Conservation (phyloP, 2,113 vertebrate genomes). For the Laticauda colubrina region DNA sequence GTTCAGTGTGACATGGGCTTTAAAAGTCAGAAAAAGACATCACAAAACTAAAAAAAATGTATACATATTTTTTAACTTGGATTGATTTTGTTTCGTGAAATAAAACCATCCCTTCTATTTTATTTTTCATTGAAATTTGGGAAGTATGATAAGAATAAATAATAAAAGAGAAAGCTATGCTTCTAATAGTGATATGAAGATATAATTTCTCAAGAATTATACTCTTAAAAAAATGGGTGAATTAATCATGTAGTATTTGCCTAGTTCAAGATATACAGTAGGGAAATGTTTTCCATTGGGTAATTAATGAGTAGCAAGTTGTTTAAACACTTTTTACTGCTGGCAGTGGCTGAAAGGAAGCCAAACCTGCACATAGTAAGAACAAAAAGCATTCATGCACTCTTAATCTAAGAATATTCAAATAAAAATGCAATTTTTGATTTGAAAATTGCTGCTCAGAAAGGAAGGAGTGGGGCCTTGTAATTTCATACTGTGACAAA, state of each 20-base stretch:
- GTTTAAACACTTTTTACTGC: conserved; percentile 68
- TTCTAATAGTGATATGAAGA: conserved; percentile 50
- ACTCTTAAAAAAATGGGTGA: conserved; percentile 46
- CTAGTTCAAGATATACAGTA: conserved; percentile 69
- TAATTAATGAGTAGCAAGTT: conserved; percentile 74
- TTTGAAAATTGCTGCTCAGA: conserved; percentile 49
- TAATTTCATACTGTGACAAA: conserved; percentile 10
- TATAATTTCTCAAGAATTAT: conserved; percentile 43
- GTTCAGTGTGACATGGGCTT: too few relatives aligned
- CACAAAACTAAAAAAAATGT: too few relatives aligned
- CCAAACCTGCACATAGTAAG: conserved; percentile 64
- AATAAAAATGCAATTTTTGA: conserved; percentile 52
- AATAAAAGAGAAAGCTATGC: conserved; percentile 43
- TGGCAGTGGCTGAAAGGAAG: conserved; percentile 69
- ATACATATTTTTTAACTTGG: conserved; percentile 13
- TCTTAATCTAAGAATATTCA: conserved; percentile 54
- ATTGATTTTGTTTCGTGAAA: conserved; percentile 50
- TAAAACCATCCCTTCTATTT: conserved; percentile 29
- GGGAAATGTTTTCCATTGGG: conserved; percentile 71
- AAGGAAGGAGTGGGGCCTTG: conserved; percentile 21
- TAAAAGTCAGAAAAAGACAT: not conserved
- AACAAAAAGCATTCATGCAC: conserved; percentile 61
- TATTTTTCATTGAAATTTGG: conserved; percentile 54
- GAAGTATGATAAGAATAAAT: conserved; percentile 58
- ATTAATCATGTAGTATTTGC: conserved; percentile 54